These are phyloP conservation scores for Hypomecis punctinalis DNA, from an alignment of 2,888 invertebrate genomes.

Conservation along the genomic window DNA sequence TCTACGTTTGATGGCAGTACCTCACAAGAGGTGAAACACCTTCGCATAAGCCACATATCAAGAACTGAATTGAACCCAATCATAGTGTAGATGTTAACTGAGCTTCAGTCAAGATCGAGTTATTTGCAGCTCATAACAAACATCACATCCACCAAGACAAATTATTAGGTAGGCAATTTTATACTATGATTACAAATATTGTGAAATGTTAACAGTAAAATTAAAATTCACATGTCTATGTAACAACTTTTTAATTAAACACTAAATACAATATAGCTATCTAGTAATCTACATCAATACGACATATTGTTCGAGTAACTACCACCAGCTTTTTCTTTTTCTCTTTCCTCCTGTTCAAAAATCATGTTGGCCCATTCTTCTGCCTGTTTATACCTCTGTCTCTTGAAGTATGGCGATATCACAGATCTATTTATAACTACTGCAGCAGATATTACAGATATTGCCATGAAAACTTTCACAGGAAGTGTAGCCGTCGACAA, in stretches of 20 bases:
- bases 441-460: constrained; percentile 65
- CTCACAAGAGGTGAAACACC: no score
- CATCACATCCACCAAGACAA: no score
- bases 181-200: no score
- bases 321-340: constrained; percentile 41
- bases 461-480: constrained; percentile 69
- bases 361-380: constrained; percentile 74
- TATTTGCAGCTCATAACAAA: no score
- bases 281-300: constrained; percentile 25
- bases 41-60: no score
- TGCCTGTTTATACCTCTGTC: constrained; percentile 56
- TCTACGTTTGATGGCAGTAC: no score
- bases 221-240: constrained; percentile 4
- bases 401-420: constrained; percentile 61
- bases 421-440: constrained; percentile 58
- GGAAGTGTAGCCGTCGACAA: constrained; percentile 61
- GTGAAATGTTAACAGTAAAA: neutral
- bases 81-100: no score
- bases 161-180: no score
- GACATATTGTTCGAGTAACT: constrained; percentile 50
- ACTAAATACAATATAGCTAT: constrained; percentile 3
- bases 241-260: constrained; percentile 11
- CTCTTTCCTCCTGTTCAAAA: constrained; percentile 66
- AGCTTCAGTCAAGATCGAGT: no score
- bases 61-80: no score